Base-by-base conservation (phyloP, 2,113 vertebrate species). In the Calonectris borealis region DNA sequence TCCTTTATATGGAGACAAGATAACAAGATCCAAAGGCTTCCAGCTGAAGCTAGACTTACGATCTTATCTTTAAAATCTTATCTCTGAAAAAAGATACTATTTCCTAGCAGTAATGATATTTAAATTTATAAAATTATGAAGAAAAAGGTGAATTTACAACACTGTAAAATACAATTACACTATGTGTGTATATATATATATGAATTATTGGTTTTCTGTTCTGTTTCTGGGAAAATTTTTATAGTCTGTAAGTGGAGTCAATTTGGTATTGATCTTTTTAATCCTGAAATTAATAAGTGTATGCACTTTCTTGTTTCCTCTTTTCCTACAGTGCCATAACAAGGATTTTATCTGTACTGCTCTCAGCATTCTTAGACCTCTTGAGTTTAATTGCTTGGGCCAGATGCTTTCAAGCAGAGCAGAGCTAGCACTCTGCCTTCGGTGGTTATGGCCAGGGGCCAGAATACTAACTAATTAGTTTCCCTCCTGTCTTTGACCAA, bases 251-350 rank as follows among this genome's bases (percentile, higher is more conserved):
- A 65, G 16, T 29, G 17, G 8, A 75, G 16, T 70, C 34, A 83
- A 1, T 75, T 52, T 48, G 2, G 10, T 65, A 78, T 72, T 70
- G 51, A 57, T 7, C 7, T 20, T 73, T 73, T 75, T 75, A 75
- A 60, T 64, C 26, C 34, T 94, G 51, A 57, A 71, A 66, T 71
- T 27, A 51, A 0, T 60, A 65, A 62, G 5, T n/a, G 2, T 25
- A 26, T 79, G 7, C 13, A 19, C 8, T 52, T 64, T 73, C n/a
- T 69, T 64, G 6, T 68, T 83, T 27, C 17, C 11, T 72, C 6
- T 64, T 61, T 61, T 75, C 13, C 20, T 75, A 3, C 3, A 26
- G 17, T 3, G 1, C 0, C 4, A 10, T 62, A 49, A 21, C 0
- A 83, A 44, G 12, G 10, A 42, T 83, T 83, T 72, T 91, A 32